These are phyloP conservation scores for Acipenser transmontanus DNA, from an alignment of 2,797 vertebrate species.

Conservation along the genomic window DNA sequence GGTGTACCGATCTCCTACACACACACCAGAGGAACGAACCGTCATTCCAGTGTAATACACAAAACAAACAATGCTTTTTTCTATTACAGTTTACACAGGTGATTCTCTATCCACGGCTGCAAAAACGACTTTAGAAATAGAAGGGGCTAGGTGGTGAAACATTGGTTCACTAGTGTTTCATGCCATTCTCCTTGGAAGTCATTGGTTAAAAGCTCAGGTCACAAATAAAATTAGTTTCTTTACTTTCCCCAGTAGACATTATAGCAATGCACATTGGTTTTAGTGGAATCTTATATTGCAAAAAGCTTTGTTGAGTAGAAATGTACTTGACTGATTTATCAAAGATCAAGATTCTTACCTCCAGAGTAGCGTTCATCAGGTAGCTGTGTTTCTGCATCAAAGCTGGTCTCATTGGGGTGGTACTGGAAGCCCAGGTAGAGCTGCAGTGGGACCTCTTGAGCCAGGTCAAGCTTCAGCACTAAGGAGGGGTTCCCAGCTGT, in stretches of 20 bases:
- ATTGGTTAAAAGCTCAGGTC: too few species aligned
- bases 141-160: too few species aligned
- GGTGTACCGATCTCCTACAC: conserved; percentile 42
- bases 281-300: too few species aligned
- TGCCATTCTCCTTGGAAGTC: too few species aligned
- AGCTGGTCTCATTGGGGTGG: conserved; percentile 66
- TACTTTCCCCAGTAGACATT: too few species aligned
- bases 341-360: conserved; percentile 50
- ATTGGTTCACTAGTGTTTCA: too few species aligned
- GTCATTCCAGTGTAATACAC: neutral
- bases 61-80: neutral
- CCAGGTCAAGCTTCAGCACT: conserved; percentile 76
- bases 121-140: too few species aligned
- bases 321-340: neutral
- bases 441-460: conserved; percentile 61
- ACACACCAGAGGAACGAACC: neutral
- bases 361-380: conserved; percentile 47
- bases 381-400: conserved; percentile 60
- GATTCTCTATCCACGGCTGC: neutral
- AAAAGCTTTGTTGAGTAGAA: too few species aligned
- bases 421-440: conserved; percentile 72
- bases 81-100: neutral
- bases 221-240: too few species aligned
- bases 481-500: conserved; percentile 65
- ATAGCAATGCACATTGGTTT: too few species aligned